phyloP scores from a whole-genome alignment of 1,140 invertebrate genomes.

The Nasonia giraulti region DNA sequence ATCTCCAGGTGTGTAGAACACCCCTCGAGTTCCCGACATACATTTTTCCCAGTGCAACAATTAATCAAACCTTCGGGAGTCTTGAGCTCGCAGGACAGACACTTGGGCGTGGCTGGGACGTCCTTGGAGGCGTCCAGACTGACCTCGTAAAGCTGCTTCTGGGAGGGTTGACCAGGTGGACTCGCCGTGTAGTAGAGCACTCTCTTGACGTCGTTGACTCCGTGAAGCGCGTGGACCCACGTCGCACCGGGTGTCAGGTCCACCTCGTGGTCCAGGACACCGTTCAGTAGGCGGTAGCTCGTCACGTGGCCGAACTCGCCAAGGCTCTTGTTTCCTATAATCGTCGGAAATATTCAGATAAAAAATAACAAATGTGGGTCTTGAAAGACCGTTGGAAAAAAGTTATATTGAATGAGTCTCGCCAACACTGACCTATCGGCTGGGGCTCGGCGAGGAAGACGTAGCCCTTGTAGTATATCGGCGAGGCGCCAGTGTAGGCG shows the following conservation, averaged over 20 bases:
- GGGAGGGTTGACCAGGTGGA: slow-evolving; percentile 67
- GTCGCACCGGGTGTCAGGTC: slow-evolving; percentile 71
- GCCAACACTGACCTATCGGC: slow-evolving; percentile 1
- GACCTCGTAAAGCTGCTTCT: slow-evolving; percentile 71
- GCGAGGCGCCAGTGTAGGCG: neutral
- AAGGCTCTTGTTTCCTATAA: neutral
- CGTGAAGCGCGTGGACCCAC: slow-evolving; percentile 70
- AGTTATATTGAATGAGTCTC: neutral
- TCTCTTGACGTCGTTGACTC: slow-evolving; percentile 64
- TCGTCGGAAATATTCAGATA: neutral
- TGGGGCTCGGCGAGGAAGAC: slow-evolving; percentile 67
- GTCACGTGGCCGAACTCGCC: slow-evolving; percentile 66
- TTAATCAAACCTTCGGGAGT: slow-evolving; percentile 67
- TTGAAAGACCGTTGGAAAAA: too few species aligned
- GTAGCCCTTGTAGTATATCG: slow-evolving; percentile 52
- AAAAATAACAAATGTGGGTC: too few species aligned
- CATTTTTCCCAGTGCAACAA: neutral
- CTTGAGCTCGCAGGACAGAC: slow-evolving; percentile 66
- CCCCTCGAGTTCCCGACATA: too few species aligned
- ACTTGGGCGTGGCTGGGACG: slow-evolving; percentile 58
- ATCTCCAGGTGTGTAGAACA: too few species aligned
- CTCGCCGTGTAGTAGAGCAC: slow-evolving; percentile 72
- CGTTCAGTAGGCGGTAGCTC: slow-evolving; percentile 62
- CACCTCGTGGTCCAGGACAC: slow-evolving; percentile 63
- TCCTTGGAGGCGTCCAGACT: slow-evolving; percentile 57